Base-by-base conservation (phyloP, 2,113 vertebrate species). In the Siniperca chuatsi region DNA sequence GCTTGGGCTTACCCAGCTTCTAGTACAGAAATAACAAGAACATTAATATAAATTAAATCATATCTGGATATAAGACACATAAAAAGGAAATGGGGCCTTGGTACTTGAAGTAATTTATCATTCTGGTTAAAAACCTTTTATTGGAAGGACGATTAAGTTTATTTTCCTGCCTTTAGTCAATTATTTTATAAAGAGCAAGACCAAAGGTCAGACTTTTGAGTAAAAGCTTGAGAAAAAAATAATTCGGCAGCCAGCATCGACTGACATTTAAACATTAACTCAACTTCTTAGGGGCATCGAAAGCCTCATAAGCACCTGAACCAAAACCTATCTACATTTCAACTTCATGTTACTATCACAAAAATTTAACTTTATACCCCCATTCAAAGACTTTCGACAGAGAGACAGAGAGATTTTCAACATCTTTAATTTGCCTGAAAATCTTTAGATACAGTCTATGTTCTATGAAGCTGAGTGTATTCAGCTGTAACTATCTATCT, bases 401-500 rank as follows among this genome's bases (percentile, higher is more conserved):
- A 25, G n/a, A n/a, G n/a, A 25, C 6, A 13, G 16, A 12, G 2
- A 52, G 7, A 52, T 50, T 25, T 18, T 33, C 42, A 1, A 20
- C 42, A 46, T 46, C 29, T 29, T 29, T 9, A 9, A 37, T 25
- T 33, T 67, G 61, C 21, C 29, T 33, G 9, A 50, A 44, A 55
- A 58, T 62, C 9, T 77, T 64, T 68, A 52, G 25, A 52, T 11
- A 25, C 29, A 50, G 46, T 64, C 8, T 54, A 18, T 80, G 52
- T 29, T 21, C 13, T 86, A 23, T 44, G 46, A 40, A 73, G 46
- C 42, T 18, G 72, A 71, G 54, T 44, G 29, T 48, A 58, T 78
- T 70, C 64, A 61, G 46, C 72, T 87, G 23, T 42, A 70, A 57
- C 54, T 37, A 11, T 72, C 33, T 61, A 48, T 79, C 42, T 83